A percentile compares a stretch with the other conserved stretches of the same genome.
These are phyloP conservation scores for Lissocephala sabroskyi DNA, from an alignment of 2,888 invertebrate genomes.

Conservation along the genomic window DNA sequence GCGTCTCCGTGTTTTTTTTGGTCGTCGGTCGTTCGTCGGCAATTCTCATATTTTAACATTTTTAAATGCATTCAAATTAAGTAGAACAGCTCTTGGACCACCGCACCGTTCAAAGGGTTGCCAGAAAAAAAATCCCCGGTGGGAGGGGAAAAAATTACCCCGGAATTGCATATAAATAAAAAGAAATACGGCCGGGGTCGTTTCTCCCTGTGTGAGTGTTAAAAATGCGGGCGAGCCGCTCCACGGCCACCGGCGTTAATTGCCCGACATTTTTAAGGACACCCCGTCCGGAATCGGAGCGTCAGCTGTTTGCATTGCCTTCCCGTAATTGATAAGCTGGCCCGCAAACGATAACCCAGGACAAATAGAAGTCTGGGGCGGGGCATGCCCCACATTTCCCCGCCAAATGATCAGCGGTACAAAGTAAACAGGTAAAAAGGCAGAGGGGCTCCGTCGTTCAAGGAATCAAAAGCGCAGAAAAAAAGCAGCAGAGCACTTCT, in stretches of 20 bases:
- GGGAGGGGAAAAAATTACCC: constrained; percentile 18
- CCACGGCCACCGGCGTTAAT: constrained; percentile 19
- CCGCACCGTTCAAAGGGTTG: constrained; percentile 34
- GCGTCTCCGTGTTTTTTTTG: constrained; percentile 5
- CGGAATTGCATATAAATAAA: constrained; percentile 49
- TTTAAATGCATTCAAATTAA: constrained; percentile 59
- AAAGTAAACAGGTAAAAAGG: no score
- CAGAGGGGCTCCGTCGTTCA: no score
- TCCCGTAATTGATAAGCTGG: no score
- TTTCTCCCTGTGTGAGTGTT: no score
- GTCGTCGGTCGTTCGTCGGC: constrained; percentile 10
- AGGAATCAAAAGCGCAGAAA: no score
- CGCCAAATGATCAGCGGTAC: no score
- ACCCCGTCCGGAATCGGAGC: neutral
- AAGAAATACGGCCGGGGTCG: constrained; percentile 37
- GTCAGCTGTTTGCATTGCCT: no score
- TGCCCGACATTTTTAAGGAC: constrained; percentile 7
- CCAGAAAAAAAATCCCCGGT: constrained; percentile 24
- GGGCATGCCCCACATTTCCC: no score
- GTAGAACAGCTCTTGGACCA: constrained; percentile 12
- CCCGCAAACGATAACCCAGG: no score
- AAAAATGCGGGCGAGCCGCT: constrained; percentile 1
- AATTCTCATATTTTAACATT: constrained; percentile 56
- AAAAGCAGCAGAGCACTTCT: no score
- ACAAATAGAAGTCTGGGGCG: no score